Base-by-base conservation (phyloP, 2,113 vertebrate species). In the Clinocottus analis region DNA sequence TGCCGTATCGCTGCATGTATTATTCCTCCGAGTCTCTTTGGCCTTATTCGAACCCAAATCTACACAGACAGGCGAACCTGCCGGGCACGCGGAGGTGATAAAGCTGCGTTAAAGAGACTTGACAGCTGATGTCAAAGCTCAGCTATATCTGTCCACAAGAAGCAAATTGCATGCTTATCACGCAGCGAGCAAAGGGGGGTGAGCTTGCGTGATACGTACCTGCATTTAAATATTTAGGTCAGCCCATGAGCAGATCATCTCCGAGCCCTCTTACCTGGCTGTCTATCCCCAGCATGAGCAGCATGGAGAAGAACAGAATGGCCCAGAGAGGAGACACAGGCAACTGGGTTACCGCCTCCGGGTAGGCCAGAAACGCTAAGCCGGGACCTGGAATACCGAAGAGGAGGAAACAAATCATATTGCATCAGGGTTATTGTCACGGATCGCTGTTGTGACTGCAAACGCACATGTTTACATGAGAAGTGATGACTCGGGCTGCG, bases 251-350 rank as follows among this genome's bases (percentile, higher is more conserved):
- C 87, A 82, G 79, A 80, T 83, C 73, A 85, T 86, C 67, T 80
- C 72, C 88, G 49, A 89, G 79, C 76, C 72, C 83, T n/a, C 90
- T 93, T 95, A 99, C 98, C 97, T 99, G 98, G 83, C 98, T 99
- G 95, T 99, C 98, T 29, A 99, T 99, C 83, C 98, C 98, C 21
- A 99, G 94, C 98, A 99, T 99, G 69, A 99, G 95, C 85, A 99
- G 91, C 98, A 99, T 99, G 71, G 98, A 99, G 95, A 99, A 99
- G 95, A 99, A 99, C 43, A 99, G 95, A 77, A 99, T 95, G 86
- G 98, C 97, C 98, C 98, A 99, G 72, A 99, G 87, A 0, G 98
- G 98, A 75, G 98, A 99, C 78, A 99, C 90, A 3, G 98, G 98
- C 89, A 99, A 89, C 93, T 99, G 96, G 16, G 98, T 99, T 89